These are phyloP conservation scores for Galemys pyrenaicus DNA, from an alignment of 2,113 vertebrate species.

Conservation along the genomic window DNA sequence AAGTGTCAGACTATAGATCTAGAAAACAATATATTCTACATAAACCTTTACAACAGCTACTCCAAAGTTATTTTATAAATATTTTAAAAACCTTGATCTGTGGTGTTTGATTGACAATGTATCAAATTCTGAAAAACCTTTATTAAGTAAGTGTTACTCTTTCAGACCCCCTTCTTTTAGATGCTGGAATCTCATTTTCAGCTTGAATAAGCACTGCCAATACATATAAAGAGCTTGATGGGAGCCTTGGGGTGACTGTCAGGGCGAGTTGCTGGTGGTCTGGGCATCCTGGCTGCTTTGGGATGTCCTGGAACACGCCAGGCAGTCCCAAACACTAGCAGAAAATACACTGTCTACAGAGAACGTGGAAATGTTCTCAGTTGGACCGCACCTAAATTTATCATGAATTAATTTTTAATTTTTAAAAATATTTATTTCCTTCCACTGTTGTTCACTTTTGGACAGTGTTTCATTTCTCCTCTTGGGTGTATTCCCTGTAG, in stretches of 20 bases:
- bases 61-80: constrained; percentile 25
- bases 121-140: constrained; percentile 20
- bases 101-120: constrained; percentile 8
- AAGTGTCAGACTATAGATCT: not conserved
- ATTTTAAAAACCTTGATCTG: not conserved
- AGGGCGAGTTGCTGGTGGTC: not conserved
- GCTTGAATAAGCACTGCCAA: not conserved
- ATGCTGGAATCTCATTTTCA: not conserved
- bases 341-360: not conserved
- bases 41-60: not conserved
- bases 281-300: not conserved
- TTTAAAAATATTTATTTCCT: too few relatives aligned
- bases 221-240: not conserved
- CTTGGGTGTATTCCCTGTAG: too few relatives aligned
- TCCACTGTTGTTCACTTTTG: too few relatives aligned
- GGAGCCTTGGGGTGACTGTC: not conserved
- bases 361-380: not conserved
- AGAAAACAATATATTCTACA: not conserved
- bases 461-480: too few relatives aligned
- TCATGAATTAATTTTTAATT: not conserved
- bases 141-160: not conserved
- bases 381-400: not conserved
- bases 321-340: not conserved
- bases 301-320: not conserved
- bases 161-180: not conserved